phyloP scores from a whole-genome alignment of 2,113 vertebrate species.

The Arothron firmamentum region DNA sequence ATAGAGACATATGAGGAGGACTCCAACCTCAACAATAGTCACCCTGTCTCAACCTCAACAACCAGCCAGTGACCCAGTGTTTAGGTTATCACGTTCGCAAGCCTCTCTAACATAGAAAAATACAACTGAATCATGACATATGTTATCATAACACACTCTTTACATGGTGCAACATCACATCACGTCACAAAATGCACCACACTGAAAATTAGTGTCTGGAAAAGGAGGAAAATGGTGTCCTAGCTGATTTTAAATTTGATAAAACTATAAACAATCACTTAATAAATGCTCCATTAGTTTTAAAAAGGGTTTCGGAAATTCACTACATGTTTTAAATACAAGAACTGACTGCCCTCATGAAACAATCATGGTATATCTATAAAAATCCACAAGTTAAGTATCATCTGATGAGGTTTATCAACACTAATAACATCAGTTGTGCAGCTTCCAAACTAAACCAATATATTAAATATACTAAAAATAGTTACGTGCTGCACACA shows the following conservation, averaged over 20 bases:
- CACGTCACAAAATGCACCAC: too few relatives aligned
- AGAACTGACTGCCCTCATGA: constrained; percentile 2
- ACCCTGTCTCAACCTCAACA: constrained; percentile 28
- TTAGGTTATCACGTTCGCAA: too few relatives aligned
- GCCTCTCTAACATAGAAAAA: too few relatives aligned
- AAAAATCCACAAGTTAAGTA: neutral
- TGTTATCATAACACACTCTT: too few relatives aligned
- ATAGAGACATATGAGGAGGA: constrained; percentile 9
- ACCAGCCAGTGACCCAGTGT: constrained; percentile 3
- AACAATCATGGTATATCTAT: neutral
- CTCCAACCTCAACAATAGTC: constrained; percentile 12
- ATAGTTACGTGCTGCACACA: too few relatives aligned
- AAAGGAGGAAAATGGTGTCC: too few relatives aligned
- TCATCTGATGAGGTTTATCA: neutral
- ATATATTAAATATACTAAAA: too few relatives aligned
- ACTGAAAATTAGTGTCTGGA: too few relatives aligned
- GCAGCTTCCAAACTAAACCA: too few relatives aligned
- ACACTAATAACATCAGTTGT: neutral
- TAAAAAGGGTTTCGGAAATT: neutral
- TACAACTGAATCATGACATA: too few relatives aligned
- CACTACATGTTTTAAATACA: neutral
- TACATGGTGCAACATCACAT: too few relatives aligned
- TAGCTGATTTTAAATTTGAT: neutral
- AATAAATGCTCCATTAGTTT: neutral
- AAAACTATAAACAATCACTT: neutral